phyloP scores from a whole-genome alignment of 2,113 vertebrate genomes.

The Tichodroma muraria region DNA sequence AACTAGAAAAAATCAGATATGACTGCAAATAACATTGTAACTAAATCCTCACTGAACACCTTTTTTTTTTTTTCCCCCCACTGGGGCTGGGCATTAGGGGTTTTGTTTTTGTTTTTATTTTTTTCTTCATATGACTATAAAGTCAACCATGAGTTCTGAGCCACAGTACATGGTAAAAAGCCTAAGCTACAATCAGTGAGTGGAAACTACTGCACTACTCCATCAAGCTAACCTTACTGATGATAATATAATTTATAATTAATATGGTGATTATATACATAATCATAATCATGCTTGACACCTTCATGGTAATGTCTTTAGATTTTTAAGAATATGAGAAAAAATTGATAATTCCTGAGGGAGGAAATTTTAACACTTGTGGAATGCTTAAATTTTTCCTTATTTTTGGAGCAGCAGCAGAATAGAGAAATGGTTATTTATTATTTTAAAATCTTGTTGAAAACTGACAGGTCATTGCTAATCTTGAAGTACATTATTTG shows the following conservation, averaged over 20 bases:
- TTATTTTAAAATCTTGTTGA: neutral
- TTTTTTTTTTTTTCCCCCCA: neutral
- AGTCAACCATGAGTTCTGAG: neutral
- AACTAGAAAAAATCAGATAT: neutral
- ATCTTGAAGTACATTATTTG: neutral
- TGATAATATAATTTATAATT: neutral
- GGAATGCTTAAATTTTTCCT: neutral
- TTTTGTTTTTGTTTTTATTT: rapidly evolving
- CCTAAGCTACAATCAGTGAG: neutral
- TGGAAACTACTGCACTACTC: neutral
- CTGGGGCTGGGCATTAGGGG: rapidly evolving
- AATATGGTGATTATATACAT: neutral
- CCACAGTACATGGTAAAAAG: neutral
- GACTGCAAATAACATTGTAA: neutral
- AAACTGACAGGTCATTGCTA: neutral
- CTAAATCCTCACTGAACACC: neutral
- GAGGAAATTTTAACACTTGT: neutral
- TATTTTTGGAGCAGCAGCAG: neutral
- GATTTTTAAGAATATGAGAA: neutral
- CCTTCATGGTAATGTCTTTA: neutral
- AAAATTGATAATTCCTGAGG: neutral
- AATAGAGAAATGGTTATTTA: neutral
- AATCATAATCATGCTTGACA: neutral
- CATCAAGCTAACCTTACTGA: neutral
- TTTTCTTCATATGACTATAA: neutral